These are phyloP conservation scores for Ptychoptera albimana DNA, from an alignment of 2,888 invertebrate genomes.

Conservation along the genomic window DNA sequence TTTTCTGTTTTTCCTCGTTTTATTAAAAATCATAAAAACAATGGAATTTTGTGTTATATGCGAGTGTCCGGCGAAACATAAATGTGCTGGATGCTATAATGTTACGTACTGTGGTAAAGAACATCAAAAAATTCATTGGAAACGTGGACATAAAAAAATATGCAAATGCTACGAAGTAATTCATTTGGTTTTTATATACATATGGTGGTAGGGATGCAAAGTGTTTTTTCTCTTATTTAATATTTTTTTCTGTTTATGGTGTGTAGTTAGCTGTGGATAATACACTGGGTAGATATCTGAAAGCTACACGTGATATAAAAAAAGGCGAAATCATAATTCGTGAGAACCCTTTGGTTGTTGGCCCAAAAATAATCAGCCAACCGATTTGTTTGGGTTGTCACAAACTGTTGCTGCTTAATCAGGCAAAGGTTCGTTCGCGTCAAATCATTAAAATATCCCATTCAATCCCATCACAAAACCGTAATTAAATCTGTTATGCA, in stretches of 20 bases:
- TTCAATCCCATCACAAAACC: too few species aligned
- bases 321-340: constrained; percentile 49
- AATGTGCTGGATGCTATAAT: constrained; percentile 50
- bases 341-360: constrained; percentile 48
- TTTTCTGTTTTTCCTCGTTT: too few species aligned
- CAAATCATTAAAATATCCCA: not conserved
- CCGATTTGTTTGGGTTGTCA: constrained; percentile 50
- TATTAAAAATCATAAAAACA: too few species aligned
- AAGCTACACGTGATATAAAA: constrained; percentile 49
- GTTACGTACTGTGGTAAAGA: constrained; percentile 54
- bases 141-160: constrained; percentile 44
- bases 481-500: not conserved
- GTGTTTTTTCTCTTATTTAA: not conserved
- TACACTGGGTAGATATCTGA: constrained; percentile 42
- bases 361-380: constrained; percentile 43
- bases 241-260: not conserved
- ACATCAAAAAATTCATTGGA: constrained; percentile 59
- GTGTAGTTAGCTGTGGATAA: constrained; percentile 39
- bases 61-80: constrained; percentile 40
- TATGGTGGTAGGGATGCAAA: not conserved
- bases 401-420: constrained; percentile 26
- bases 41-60: constrained; percentile 39
- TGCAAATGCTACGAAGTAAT: constrained; percentile 35
- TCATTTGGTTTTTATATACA: not conserved
- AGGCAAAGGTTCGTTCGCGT: not conserved